Evolutionary conservation across 2,888 invertebrate genomes (phyloP).

Genomic region (Reticulitermes lucifugus): DNA sequence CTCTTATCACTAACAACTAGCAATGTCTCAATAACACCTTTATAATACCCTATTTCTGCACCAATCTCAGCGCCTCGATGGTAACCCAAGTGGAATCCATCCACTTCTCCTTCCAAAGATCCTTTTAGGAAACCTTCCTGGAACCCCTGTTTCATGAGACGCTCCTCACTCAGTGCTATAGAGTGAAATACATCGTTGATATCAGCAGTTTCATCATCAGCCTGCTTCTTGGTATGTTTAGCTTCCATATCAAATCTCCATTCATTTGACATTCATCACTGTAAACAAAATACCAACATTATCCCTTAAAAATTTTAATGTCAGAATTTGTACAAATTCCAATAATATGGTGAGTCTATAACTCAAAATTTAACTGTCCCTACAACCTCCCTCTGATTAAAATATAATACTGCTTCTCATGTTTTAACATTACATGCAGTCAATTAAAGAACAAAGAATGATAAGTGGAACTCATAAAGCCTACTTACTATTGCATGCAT

Average conservation of each 20-base stretch:
- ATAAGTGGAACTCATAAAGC: too few relatives aligned
- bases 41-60: constrained; percentile 81
- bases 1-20: constrained; percentile 48
- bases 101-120: constrained; percentile 68
- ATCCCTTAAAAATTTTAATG: too few relatives aligned
- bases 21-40: constrained; percentile 69
- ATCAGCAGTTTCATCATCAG: constrained; percentile 63
- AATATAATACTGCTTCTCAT: too few relatives aligned
- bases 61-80: constrained; percentile 82
- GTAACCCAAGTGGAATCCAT: constrained; percentile 81
- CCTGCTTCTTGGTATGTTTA: background rate
- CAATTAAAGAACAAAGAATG: too few relatives aligned
- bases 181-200: constrained; percentile 81
- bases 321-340: too few relatives aligned
- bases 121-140: constrained; percentile 77
- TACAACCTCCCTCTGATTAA: too few relatives aligned
- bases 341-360: too few relatives aligned
- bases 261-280: background rate
- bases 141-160: constrained; percentile 72
- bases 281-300: too few relatives aligned
- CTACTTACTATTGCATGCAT: too few relatives aligned
- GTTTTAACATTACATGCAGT: too few relatives aligned
- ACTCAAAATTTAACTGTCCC: too few relatives aligned
- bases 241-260: background rate
- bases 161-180: constrained; percentile 77